Evolutionary conservation across 92 coral and sea anemone species (phyloP).

Genomic region (Virgularia gustaviana): DNA sequence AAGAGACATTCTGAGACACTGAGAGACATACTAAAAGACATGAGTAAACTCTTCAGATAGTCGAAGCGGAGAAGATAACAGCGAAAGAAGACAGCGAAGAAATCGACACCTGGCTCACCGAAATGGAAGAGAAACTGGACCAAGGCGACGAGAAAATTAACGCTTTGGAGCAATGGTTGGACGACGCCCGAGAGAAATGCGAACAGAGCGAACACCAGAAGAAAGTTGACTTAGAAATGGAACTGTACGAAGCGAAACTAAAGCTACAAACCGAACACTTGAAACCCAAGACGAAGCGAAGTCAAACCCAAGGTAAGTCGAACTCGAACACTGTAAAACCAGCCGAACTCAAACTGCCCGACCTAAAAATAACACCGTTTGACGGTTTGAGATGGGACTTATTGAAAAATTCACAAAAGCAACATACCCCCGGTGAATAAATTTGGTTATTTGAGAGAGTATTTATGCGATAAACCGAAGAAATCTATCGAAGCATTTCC

Average conservation of each 20-base stretch:
- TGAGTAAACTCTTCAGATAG: background rate
- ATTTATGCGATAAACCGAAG: slow-evolving; percentile 5
- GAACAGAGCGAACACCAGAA: background rate
- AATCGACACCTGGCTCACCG: background rate
- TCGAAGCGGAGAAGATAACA: slow-evolving; percentile 20
- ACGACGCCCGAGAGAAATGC: slow-evolving; percentile 1
- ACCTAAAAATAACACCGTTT: slow-evolving; percentile 1
- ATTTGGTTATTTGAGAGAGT: slow-evolving; percentile 23
- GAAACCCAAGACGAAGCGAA: no score
- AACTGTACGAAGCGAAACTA: slow-evolving; percentile 27
- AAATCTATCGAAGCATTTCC: slow-evolving; percentile 21
- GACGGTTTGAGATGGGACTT: slow-evolving; percentile 1
- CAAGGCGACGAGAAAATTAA: slow-evolving; percentile 9
- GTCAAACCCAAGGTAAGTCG: no score
- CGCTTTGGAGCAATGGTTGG: slow-evolving; percentile 5
- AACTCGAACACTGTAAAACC: no score
- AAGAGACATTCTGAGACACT: slow-evolving; percentile 19
- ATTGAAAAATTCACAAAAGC: slow-evolving; percentile 23
- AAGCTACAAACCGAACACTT: slow-evolving; percentile 21
- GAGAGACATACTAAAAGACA: background rate
- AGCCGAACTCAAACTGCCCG: slow-evolving; percentile 5
- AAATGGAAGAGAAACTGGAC: background rate
- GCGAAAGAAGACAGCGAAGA: background rate
- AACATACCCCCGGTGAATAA: slow-evolving; percentile 19
- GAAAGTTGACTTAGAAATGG: slow-evolving; percentile 7